phyloP scores from a whole-genome alignment of 2,113 vertebrate genomes.

The Saccopteryx leptura region DNA sequence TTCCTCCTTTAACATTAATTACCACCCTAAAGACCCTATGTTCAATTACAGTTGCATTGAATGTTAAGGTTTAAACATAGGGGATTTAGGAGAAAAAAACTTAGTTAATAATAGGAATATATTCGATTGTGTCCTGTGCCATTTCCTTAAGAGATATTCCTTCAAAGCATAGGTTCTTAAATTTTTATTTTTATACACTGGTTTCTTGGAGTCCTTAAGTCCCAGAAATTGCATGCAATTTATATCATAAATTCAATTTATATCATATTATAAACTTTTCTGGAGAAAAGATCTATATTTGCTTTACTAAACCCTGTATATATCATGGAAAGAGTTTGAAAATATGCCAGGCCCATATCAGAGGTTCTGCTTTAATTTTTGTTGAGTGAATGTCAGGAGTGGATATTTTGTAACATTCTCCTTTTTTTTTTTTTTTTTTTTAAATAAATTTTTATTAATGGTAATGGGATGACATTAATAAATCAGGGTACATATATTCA shows the following conservation, averaged over 20 bases:
- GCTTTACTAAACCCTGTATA: background rate
- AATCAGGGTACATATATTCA: no score
- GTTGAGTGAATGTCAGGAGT: background rate
- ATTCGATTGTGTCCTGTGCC: background rate
- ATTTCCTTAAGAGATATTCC: background rate
- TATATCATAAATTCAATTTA: no score
- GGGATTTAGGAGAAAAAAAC: background rate
- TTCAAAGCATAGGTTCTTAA: background rate
- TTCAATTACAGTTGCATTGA: background rate
- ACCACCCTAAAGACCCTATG: background rate
- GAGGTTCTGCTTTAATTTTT: background rate
- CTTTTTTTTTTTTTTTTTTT: no score
- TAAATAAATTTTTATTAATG: no score
- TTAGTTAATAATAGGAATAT: background rate
- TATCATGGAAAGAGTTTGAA: background rate
- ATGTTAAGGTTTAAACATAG: background rate
- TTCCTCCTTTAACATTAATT: conserved; percentile 21
- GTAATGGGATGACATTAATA: no score
- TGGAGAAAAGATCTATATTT: background rate
- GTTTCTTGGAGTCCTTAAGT: background rate
- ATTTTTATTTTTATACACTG: background rate
- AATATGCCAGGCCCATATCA: background rate
- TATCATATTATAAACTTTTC: background rate
- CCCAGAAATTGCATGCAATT: background rate
- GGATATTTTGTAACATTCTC: background rate